Conservation (phyloP, 2,113 vertebrate species). For the Plectropomus leopardus region DNA sequence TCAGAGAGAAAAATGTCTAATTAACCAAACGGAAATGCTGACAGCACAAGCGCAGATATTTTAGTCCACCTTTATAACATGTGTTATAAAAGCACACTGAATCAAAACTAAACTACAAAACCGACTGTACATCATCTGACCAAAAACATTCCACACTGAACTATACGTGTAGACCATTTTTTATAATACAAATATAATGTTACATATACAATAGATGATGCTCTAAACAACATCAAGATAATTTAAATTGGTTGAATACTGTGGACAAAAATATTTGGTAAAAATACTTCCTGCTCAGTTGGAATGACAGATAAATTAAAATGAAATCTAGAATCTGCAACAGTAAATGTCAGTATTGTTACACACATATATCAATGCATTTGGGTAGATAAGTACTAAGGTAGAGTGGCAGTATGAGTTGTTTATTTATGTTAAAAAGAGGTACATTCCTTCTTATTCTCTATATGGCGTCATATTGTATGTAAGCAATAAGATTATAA, state of each 20-base stretch:
- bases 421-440: no score
- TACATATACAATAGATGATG: background rate
- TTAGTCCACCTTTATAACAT: background rate
- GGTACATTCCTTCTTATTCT: no score
- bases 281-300: background rate
- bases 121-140: slow-evolving; percentile 6
- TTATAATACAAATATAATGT: background rate
- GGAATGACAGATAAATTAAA: background rate
- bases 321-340: background rate
- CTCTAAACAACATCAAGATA: background rate
- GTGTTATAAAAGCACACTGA: slow-evolving; percentile 1
- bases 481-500: background rate
- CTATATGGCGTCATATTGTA: background rate
- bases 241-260: background rate
- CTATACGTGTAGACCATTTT: background rate
- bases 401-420: no score
- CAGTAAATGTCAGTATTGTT: background rate
- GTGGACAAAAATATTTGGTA: background rate
- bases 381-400: no score
- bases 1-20: slow-evolving; percentile 25
- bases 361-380: background rate
- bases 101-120: background rate
- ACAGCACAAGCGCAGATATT: background rate
- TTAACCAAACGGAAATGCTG: slow-evolving; percentile 28
- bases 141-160: background rate